These are phyloP conservation scores for Hippocampus mohnikei DNA, from an alignment of 2,113 vertebrate species.

Conservation along the genomic window DNA sequence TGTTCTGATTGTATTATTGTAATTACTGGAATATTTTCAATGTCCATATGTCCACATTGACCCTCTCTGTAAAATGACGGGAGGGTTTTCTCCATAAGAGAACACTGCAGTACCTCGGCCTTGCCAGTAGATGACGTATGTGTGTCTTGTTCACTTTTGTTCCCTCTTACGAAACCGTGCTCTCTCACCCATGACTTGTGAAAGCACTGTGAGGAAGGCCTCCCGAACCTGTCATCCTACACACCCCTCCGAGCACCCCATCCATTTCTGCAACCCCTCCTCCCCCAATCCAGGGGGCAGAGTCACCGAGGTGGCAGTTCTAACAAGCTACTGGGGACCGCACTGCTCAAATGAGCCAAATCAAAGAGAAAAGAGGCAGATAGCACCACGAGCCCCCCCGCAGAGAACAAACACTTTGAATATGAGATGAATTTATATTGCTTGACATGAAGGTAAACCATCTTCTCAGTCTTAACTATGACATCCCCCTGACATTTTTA, in stretches of 20 bases:
- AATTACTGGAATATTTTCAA: slow-evolving; percentile 11
- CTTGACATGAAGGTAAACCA: slow-evolving; percentile 72
- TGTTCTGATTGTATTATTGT: neutral
- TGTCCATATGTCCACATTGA: slow-evolving; percentile 7
- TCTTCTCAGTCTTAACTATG: slow-evolving; percentile 43
- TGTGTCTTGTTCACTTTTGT: slow-evolving; percentile 62
- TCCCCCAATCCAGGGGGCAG: slow-evolving; percentile 71
- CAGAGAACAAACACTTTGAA: slow-evolving; percentile 75
- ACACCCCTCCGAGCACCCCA: slow-evolving; percentile 51
- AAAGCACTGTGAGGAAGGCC: slow-evolving; percentile 64
- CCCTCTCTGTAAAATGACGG: neutral
- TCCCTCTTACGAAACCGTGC: slow-evolving; percentile 49
- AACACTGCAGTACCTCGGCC: slow-evolving; percentile 40
- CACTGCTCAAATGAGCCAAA: slow-evolving; percentile 79
- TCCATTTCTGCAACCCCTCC: slow-evolving; percentile 45
- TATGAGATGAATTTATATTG: slow-evolving; percentile 77
- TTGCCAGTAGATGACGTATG: slow-evolving; percentile 72
- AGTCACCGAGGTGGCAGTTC: slow-evolving; percentile 78
- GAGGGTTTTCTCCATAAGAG: neutral
- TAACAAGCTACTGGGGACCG: slow-evolving; percentile 78
- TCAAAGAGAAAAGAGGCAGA: slow-evolving; percentile 73
- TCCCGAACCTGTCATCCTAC: slow-evolving; percentile 61
- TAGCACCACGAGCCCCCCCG: slow-evolving; percentile 65
- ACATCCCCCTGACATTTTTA: slow-evolving; percentile 40
- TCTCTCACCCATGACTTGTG: slow-evolving; percentile 71